Conservation (phyloP, 2,888 invertebrate species). For the Drosophila macrospina region DNA sequence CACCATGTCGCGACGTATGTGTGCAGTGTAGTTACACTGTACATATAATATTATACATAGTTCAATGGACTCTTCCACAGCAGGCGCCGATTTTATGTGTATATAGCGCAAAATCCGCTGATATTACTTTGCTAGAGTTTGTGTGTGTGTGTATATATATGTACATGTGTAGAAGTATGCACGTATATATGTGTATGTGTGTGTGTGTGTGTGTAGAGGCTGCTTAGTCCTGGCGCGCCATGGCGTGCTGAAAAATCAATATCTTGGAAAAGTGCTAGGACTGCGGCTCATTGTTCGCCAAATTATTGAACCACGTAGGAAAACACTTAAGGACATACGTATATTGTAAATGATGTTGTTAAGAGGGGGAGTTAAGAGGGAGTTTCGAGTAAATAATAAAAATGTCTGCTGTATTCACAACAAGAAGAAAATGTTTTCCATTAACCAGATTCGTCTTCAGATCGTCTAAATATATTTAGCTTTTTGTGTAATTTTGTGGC, state of each 20-base stretch:
- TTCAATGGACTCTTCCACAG: slow-evolving; percentile 58
- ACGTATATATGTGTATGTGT: neutral
- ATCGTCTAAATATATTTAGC: slow-evolving; percentile 1
- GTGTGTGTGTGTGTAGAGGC: slow-evolving; percentile 6
- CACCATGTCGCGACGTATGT: slow-evolving; percentile 15
- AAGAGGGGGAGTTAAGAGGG: neutral
- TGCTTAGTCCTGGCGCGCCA: slow-evolving; percentile 38
- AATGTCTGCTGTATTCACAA: slow-evolving; percentile 1
- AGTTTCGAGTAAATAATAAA: neutral
- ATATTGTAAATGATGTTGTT: neutral
- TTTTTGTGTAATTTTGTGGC: slow-evolving; percentile 3
- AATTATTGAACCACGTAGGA: slow-evolving; percentile 16
- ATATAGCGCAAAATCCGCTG: slow-evolving; percentile 28
- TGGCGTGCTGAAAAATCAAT: slow-evolving; percentile 57
- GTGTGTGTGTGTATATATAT: slow-evolving; percentile 3
- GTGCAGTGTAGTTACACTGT: slow-evolving; percentile 33
- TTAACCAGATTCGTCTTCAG: slow-evolving; percentile 4
- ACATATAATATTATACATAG: slow-evolving; percentile 27
- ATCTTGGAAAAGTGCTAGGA: slow-evolving; percentile 25
- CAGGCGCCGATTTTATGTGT: slow-evolving; percentile 33
- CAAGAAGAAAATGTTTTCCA: neutral
- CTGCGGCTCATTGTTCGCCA: slow-evolving; percentile 7
- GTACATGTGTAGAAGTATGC: slow-evolving; percentile 5
- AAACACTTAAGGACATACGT: neutral
- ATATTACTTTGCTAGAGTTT: slow-evolving; percentile 23